Evolutionary conservation across 2,797 vertebrate species (phyloP).

Genomic region (Sebastes hubbsi): DNA sequence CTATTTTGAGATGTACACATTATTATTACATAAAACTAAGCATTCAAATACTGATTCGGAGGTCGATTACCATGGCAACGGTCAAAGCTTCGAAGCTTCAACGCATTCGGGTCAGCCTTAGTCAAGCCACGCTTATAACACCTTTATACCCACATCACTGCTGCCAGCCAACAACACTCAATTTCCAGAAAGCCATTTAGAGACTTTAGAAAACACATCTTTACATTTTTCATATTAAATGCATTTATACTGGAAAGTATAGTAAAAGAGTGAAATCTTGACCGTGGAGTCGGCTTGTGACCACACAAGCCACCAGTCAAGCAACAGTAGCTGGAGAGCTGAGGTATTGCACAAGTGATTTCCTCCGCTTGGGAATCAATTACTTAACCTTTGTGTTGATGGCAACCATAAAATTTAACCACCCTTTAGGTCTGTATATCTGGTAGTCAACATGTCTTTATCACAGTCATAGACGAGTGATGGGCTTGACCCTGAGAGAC

Average conservation of each 20-base stretch:
- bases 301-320: neutral
- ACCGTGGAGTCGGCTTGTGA: neutral
- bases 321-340: neutral
- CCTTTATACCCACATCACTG: neutral
- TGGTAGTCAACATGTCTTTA: neutral
- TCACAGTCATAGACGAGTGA: neutral
- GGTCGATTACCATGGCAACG: no score
- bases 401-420: constrained; percentile 24
- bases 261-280: neutral
- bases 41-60: no score
- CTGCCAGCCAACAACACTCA: neutral
- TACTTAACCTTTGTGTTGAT: constrained; percentile 10
- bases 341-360: neutral
- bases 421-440: neutral
- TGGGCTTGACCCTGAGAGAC: neutral
- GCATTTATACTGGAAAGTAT: neutral
- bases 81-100: no score
- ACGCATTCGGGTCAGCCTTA: no score
- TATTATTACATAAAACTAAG: no score
- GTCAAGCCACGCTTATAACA: neutral
- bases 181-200: neutral
- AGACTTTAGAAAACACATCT: constrained; percentile 2
- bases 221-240: constrained; percentile 34
- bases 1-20: no score
- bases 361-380: constrained; percentile 16